Evolutionary conservation across 2,113 vertebrate species (phyloP).

Genomic region (Hylia prasina): DNA sequence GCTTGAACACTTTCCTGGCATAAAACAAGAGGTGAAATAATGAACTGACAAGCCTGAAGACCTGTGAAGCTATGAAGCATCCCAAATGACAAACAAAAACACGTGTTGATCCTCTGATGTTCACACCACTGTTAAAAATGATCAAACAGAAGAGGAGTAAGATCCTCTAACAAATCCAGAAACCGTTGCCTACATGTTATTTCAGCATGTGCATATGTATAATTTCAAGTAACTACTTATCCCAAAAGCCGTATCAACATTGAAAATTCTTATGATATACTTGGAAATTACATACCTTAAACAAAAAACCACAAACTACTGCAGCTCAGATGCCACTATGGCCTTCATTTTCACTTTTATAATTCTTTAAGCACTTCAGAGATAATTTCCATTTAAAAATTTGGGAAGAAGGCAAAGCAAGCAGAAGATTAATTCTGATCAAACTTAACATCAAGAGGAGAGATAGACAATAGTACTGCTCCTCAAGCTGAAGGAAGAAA

Average conservation of each 20-base stretch:
- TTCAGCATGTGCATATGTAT: neutral
- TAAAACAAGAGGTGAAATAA: slow-evolving; percentile 6
- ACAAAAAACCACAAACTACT: neutral
- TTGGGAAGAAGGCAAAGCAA: neutral
- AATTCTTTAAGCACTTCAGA: neutral
- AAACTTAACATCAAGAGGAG: neutral
- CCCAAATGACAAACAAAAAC: neutral
- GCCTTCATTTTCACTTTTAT: neutral
- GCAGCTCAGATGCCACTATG: neutral
- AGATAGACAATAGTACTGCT: neutral
- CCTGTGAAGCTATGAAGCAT: neutral
- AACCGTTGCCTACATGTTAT: neutral
- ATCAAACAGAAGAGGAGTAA: neutral
- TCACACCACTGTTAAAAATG: neutral
- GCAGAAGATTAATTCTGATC: neutral
- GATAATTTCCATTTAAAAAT: neutral
- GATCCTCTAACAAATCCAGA: neutral
- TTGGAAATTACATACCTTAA: neutral
- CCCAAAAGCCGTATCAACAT: neutral
- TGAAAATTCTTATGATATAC: neutral
- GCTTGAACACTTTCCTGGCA: neutral
- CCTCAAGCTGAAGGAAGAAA: neutral
- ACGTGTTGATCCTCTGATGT: neutral
- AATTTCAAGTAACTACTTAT: neutral
- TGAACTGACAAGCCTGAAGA: neutral